phyloP scores from a whole-genome alignment of 2,888 invertebrate genomes.

The Zeuzera pyrina region DNA sequence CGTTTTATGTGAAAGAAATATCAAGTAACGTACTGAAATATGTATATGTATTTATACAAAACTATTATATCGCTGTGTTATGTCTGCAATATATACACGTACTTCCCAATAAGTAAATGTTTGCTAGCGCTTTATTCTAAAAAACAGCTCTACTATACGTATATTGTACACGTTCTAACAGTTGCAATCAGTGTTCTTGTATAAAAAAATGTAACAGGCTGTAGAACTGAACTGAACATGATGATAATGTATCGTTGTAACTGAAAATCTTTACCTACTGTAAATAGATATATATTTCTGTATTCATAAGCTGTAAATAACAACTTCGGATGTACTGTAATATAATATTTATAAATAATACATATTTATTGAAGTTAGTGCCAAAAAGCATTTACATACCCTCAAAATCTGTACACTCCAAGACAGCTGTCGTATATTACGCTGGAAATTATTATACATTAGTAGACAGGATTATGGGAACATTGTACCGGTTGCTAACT shows the following conservation, averaged over 20 bases:
- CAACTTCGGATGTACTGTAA: constrained; percentile 55
- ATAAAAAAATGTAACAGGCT: constrained; percentile 40
- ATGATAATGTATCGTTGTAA: constrained; percentile 40
- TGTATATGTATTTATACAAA: no score
- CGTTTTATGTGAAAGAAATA: no score
- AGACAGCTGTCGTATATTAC: no score
- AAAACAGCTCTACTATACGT: constrained; percentile 32
- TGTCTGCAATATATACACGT: no score
- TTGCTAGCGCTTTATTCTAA: constrained; percentile 37
- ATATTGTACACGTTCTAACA: constrained; percentile 51
- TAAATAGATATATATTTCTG: constrained; percentile 25
- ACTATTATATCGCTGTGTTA: no score
- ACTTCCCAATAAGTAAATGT: no score
- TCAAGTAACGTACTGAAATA: no score
- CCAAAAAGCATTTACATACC: constrained; percentile 62
- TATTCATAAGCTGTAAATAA: constrained; percentile 63
- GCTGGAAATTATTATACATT: no score
- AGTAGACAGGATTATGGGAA: no score
- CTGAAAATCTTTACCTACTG: constrained; percentile 32
- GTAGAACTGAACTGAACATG: constrained; percentile 26
- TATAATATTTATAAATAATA: constrained; percentile 43
- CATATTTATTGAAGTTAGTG: constrained; percentile 67
- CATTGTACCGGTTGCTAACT: constrained; percentile 31
- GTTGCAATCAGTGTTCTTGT: constrained; percentile 28
- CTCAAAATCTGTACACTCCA: constrained; percentile 36